A percentile compares a stretch with the other conserved stretches of the same genome.
Conservation (phyloP, 2,888 invertebrate genomes). For the Podabrus alpinus region DNA sequence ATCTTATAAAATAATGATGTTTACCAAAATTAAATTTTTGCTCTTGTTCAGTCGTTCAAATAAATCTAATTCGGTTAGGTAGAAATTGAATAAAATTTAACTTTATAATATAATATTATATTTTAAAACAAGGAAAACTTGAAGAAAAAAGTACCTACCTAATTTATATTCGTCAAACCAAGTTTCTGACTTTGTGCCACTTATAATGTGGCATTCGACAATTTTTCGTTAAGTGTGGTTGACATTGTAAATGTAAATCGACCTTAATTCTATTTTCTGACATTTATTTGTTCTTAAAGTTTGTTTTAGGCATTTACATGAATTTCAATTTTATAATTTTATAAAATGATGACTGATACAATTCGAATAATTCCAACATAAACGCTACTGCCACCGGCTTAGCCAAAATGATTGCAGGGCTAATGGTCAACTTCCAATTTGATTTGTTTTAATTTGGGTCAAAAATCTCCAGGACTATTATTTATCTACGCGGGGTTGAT, state of each 20-base stretch:
- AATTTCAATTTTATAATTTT: background rate
- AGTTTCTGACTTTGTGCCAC: background rate
- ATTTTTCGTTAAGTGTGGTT: background rate
- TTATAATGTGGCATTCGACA: background rate
- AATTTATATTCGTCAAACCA: background rate
- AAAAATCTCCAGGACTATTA: too few relatives aligned
- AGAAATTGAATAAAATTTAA: background rate
- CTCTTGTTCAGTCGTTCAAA: background rate
- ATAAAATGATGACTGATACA: background rate
- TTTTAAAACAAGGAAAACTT: background rate
- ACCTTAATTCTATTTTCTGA: background rate
- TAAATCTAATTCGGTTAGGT: background rate
- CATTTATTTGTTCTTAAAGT: background rate
- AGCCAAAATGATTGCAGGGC: too few relatives aligned
- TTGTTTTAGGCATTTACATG: background rate
- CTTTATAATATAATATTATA: background rate
- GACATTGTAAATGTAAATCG: background rate
- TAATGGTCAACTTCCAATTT: too few relatives aligned
- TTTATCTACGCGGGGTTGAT: too few relatives aligned
- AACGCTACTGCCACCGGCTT: too few relatives aligned
- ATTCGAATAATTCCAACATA: too few relatives aligned
- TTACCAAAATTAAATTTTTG: background rate
- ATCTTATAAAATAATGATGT: too few relatives aligned
- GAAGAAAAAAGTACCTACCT: background rate
- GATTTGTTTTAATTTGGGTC: too few relatives aligned